phyloP scores from a whole-genome alignment of 92 coral and sea anemone genomes.

The Virgularia gustaviana region DNA sequence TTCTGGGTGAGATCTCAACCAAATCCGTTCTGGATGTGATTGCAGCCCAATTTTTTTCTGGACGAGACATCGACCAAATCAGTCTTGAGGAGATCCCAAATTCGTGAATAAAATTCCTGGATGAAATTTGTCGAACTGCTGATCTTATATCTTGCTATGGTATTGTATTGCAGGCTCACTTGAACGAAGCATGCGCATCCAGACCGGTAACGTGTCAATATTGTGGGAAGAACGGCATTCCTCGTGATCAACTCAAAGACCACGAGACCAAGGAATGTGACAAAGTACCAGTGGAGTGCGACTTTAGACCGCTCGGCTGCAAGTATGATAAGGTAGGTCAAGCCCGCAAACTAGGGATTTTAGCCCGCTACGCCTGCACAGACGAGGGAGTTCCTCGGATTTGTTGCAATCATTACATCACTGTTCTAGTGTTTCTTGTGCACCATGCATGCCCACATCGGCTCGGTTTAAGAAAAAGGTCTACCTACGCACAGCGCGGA shows the following conservation, averaged over 20 bases:
- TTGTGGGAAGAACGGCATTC: slow-evolving; percentile 8
- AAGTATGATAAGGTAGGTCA: not conserved
- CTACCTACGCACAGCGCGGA: slow-evolving; percentile 2
- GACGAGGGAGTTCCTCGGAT: too few relatives aligned
- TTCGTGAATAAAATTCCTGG: too few relatives aligned
- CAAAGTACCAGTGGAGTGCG: slow-evolving; percentile 4
- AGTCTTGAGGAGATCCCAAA: too few relatives aligned
- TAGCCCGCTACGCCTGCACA: too few relatives aligned
- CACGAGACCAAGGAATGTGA: slow-evolving; percentile 1
- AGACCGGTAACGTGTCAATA: slow-evolving; percentile 5
- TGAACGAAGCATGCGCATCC: not conserved
- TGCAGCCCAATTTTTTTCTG: too few relatives aligned
- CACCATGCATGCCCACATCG: too few relatives aligned
- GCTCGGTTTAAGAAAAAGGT: not conserved
- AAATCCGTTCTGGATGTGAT: too few relatives aligned
- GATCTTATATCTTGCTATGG: slow-evolving; percentile 4
- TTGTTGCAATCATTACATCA: too few relatives aligned
- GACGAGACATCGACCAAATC: too few relatives aligned
- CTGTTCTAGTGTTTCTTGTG: too few relatives aligned
- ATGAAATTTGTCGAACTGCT: not conserved
- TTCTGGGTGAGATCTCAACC: too few relatives aligned
- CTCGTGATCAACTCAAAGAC: not conserved
- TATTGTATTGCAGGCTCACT: not conserved
- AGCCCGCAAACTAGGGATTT: not conserved
- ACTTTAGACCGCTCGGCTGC: slow-evolving; percentile 16